These are phyloP conservation scores for Gracilinanus agilis DNA, from an alignment of 2,113 vertebrate genomes.

Conservation along the genomic window DNA sequence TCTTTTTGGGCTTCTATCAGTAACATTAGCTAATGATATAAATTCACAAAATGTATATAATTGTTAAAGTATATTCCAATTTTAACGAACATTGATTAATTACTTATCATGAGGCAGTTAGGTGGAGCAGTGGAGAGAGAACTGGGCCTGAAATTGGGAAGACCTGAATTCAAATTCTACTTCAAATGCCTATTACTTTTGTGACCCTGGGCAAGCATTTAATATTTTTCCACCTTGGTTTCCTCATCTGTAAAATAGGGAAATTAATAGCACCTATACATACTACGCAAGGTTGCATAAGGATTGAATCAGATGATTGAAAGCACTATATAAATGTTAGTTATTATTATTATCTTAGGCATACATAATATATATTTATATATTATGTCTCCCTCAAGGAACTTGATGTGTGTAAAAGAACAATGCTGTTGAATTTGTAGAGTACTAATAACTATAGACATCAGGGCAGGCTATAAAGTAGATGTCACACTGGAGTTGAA, in stretches of 20 bases:
- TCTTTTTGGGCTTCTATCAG: constrained; percentile 35
- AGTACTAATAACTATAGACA: background rate
- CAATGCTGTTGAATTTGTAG: background rate
- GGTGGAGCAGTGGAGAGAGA: background rate
- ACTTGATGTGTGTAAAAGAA: background rate
- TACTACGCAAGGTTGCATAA: background rate
- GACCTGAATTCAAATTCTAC: background rate
- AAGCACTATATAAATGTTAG: background rate
- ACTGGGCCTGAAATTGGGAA: background rate
- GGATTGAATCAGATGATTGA: background rate
- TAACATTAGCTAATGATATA: background rate
- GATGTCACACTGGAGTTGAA: background rate
- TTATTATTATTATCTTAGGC: background rate
- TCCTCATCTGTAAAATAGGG: background rate
- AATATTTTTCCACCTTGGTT: background rate
- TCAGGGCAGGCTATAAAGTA: background rate
- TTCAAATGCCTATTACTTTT: background rate
- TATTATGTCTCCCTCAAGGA: background rate
- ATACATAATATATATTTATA: too few species aligned
- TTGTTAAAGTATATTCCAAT: constrained; percentile 45
- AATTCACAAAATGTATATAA: constrained; percentile 44
- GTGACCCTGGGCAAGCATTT: background rate
- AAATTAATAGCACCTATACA: background rate
- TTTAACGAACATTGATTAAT: background rate
- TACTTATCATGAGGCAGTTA: background rate